Conservation (phyloP, 2,888 invertebrate species). For the Acanthopleura granulata region DNA sequence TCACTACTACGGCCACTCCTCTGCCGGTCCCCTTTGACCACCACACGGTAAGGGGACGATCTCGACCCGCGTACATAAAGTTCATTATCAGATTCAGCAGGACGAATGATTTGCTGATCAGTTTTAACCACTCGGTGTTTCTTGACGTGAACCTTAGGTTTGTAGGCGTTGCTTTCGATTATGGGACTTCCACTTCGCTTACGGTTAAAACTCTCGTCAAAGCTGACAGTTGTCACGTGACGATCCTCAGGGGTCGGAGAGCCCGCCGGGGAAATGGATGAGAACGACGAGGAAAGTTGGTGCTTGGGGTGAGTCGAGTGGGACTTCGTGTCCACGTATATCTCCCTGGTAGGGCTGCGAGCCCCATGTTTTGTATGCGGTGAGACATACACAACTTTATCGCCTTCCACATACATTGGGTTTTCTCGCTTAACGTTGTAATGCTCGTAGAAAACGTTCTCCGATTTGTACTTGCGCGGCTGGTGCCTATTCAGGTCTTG, state of each 20-base stretch:
- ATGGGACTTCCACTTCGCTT: neutral
- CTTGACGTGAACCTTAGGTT: neutral
- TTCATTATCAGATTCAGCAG: neutral
- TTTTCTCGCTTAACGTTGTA: constrained; percentile 16
- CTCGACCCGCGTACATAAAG: neutral
- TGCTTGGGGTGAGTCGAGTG: neutral
- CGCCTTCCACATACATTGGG: constrained; percentile 4
- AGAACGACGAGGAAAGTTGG: constrained; percentile 1
- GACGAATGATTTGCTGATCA: neutral
- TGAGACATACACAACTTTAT: constrained; percentile 9
- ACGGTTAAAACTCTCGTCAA: constrained; percentile 19
- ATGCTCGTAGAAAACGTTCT: constrained; percentile 18
- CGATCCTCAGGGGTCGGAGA: constrained; percentile 8
- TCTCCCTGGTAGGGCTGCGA: neutral
- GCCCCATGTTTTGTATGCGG: neutral
- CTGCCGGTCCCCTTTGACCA: neutral
- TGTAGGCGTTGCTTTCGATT: neutral
- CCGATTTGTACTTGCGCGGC: constrained; percentile 5
- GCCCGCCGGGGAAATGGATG: constrained; percentile 9
- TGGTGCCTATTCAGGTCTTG: neutral
- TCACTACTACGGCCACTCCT: neutral
- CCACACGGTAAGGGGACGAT: constrained; percentile 7
- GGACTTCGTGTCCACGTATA: constrained; percentile 5
- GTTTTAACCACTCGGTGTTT: constrained; percentile 14
- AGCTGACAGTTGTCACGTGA: constrained; percentile 14